Percentiles rank a stretch among this genome's conserved stretches.
phyloP scores from a whole-genome alignment of 2,797 vertebrate species.

The Cyclopterus lumpus region DNA sequence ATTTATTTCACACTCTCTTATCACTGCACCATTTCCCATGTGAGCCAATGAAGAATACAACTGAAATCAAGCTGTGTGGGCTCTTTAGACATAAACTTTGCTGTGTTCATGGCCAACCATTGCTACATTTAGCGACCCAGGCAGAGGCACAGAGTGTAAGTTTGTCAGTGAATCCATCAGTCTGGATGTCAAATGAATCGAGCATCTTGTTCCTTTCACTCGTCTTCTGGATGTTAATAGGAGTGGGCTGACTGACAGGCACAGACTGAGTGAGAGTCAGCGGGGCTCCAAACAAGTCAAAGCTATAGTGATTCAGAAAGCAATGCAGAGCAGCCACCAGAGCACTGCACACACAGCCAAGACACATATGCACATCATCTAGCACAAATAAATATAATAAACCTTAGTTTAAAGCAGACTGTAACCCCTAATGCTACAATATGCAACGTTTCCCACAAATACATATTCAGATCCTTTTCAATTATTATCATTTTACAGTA shows the following conservation, averaged over 20 bases:
- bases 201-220: conserved; percentile 61
- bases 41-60: background rate
- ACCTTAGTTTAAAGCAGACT: background rate
- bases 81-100: background rate
- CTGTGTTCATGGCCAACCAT: background rate
- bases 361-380: background rate
- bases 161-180: conserved; percentile 34
- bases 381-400: background rate
- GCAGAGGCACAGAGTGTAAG: background rate
- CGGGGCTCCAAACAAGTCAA: conserved; percentile 51
- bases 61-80: background rate
- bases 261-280: conserved; percentile 59
- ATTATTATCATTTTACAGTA: background rate
- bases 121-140: conserved; percentile 7
- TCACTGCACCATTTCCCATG: background rate
- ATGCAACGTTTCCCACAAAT: background rate
- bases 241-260: conserved; percentile 64
- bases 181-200: conserved; percentile 39
- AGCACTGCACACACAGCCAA: conserved; percentile 1
- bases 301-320: conserved; percentile 61
- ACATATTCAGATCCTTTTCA: conserved; percentile 3
- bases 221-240: conserved; percentile 54
- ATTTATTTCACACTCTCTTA: background rate
- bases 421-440: background rate
- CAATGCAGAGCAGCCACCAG: conserved; percentile 15